Evolutionary conservation across 2,888 invertebrate species (phyloP), one percentile per base, ranked within the genome.

Genomic region (Amphiduros pacificus): DNA sequence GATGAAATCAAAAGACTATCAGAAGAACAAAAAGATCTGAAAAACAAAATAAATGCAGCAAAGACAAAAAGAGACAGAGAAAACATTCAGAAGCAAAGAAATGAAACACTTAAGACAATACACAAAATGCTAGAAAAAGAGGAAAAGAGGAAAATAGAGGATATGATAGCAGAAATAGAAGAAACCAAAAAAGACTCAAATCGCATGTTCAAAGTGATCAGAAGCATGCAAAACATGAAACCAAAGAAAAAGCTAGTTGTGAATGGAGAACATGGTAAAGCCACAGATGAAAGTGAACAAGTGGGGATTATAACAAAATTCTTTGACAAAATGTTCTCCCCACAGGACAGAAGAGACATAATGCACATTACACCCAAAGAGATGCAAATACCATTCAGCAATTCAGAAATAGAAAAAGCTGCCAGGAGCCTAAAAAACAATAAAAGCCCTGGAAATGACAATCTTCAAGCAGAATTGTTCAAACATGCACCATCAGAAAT

Each of bases 351-450:
- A 2, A 32, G 36, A 14, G 55, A 54, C 6, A 54, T 54, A 2
- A 20, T 1, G 17, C 9, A 54, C 14, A 54, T 54, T 32, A 20
- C 36, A 32, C 55, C 55, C 6, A 9, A 2, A 2, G 36, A 28
- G 11, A 56, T 56, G 5, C 5, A n/a, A 41, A 5, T 27, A 27
- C 56, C 56, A 41, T 44, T 56, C 56, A 44, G 24, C 5, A 24
- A 2, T 17, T 4, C 20, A 2, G 56, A 56, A 41, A 44, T 56
- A 24, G 26, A 24, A 44, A 2, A 40, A 26, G 56, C 56, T n/a
- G n/a, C n/a, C n/a, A n/a, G n/a, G n/a, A n/a, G n/a, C 1, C 41
- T 44, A 20, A 56, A 56, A 56, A 27, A 56, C 5, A 56, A 56
- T 28, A 56, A 56, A 41, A 56, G 56, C 28, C 26, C 41, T 22